phyloP scores from a whole-genome alignment of 2,888 invertebrate genomes.

The Scelioninae gen. 1 region DNA sequence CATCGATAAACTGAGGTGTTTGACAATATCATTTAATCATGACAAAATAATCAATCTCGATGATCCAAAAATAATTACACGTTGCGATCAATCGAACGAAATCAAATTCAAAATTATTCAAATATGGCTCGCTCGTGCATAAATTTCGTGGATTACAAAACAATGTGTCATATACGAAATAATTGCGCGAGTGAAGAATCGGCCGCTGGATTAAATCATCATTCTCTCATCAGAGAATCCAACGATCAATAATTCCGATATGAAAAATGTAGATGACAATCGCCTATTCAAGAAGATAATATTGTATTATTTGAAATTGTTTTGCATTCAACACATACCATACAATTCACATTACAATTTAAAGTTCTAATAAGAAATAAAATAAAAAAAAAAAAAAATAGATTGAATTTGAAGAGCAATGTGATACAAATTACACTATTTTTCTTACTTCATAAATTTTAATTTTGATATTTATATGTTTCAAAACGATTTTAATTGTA shows the following conservation, averaged over 20 bases:
- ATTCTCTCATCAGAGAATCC: slow-evolving; percentile 17
- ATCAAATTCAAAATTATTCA: slow-evolving; percentile 17
- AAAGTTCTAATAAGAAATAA: too few relatives aligned
- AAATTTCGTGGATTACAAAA: slow-evolving; percentile 25
- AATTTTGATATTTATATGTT: too few relatives aligned
- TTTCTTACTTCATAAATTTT: too few relatives aligned
- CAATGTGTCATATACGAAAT: slow-evolving; percentile 18
- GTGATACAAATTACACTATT: too few relatives aligned
- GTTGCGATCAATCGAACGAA: not conserved
- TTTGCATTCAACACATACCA: not conserved
- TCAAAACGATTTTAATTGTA: too few relatives aligned
- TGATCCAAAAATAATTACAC: slow-evolving; percentile 1
- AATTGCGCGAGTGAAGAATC: slow-evolving; percentile 29
- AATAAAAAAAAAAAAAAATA: too few relatives aligned
- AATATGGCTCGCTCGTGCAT: slow-evolving; percentile 6
- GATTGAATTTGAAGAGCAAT: too few relatives aligned
- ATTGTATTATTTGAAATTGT: not conserved
- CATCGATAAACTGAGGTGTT: slow-evolving; percentile 3
- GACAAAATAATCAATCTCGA: slow-evolving; percentile 6
- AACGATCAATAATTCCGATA: slow-evolving; percentile 36
- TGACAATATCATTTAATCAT: not conserved
- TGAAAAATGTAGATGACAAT: slow-evolving; percentile 30
- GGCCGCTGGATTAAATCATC: slow-evolving; percentile 27
- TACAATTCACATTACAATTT: not conserved
- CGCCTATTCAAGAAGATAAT: slow-evolving; percentile 13